A percentile compares a stretch with the other conserved stretches of the same genome.
Evolutionary conservation across 2,888 invertebrate genomes (phyloP).

Genomic region (Coremacera marginata): DNA sequence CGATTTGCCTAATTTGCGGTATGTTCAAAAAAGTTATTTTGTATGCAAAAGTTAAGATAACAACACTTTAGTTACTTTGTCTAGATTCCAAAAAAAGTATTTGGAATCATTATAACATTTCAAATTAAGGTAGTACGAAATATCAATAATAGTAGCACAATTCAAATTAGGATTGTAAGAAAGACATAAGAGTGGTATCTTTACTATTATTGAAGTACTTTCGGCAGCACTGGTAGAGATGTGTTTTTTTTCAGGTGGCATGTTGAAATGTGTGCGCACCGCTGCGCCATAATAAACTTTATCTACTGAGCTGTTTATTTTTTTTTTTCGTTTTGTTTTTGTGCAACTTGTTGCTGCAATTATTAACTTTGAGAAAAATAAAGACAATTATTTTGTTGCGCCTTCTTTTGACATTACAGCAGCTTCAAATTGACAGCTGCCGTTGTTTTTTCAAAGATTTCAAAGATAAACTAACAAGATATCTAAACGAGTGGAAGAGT

Average conservation of each 20-base stretch:
- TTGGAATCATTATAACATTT: too few relatives aligned
- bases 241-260: background rate
- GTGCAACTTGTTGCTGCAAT: background rate
- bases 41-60: too few relatives aligned
- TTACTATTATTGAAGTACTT: too few relatives aligned
- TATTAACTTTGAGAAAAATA: constrained; percentile 17
- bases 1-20: too few relatives aligned
- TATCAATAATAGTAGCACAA: too few relatives aligned
- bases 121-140: too few relatives aligned
- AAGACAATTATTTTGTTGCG: constrained; percentile 25
- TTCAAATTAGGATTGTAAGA: too few relatives aligned
- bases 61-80: too few relatives aligned
- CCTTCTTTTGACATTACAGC: constrained; percentile 9
- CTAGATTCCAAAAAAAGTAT: too few relatives aligned
- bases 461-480: constrained; percentile 10
- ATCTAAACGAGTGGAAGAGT: background rate
- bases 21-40: too few relatives aligned
- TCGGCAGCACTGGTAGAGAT: too few relatives aligned
- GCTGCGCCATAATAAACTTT: background rate
- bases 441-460: constrained; percentile 13
- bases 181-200: too few relatives aligned
- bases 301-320: background rate
- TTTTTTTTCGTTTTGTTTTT: background rate
- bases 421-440: constrained; percentile 10
- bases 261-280: constrained; percentile 1